Evolutionary conservation across 1,140 invertebrate species (phyloP), one percentile per base, ranked within the genome.

Genomic region (Oedothorax gibbosus): DNA sequence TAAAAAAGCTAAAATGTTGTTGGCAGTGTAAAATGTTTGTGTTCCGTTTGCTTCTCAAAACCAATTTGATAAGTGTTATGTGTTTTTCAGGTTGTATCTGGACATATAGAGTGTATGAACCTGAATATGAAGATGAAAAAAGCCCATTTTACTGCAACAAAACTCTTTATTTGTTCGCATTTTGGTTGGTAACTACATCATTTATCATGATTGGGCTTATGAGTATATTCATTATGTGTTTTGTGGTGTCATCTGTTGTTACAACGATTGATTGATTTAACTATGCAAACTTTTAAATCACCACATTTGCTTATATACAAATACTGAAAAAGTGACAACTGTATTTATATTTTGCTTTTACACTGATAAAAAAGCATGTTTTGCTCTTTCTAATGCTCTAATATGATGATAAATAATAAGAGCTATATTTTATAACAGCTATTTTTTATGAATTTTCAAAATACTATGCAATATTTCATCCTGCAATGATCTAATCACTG

Each of bases 71-170:
- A 35, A 35, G 35, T 35, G 57, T 18, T 62, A n/a, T n/a, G 15
- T 78, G 49, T 56, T 50, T 35, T 64, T 18, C 78, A 93, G 92
- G 93, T 86, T 93, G 93, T 18, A 92, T 93, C 86, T 95, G 94
- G 94, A 95, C 95, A n/a, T 90, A 94, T 51, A 91, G 92, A 86
- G 94, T 95, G 88, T 93, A 93, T 90, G 94, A 94, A 92, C 94
- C 95, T 14, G 92, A 93, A 79, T 94, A 92, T 89, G 89, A 92
- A 6, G 92, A 94, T 77, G 93, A 94, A 0, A 93, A 94, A 89
- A 90, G 91, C 51, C 88, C 89, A 2, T 89, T 91, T 87, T 96
- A 95, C 93, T 96, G 95, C 88, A 92, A 94, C 89, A 92, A 93
- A 76, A 94, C 93, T 0, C 91, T 96, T 7, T 96, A 96, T 90